Percentiles rank a stretch among this genome's conserved stretches.
Evolutionary conservation across 2,113 vertebrate species (phyloP).

Genomic region (Seriola dumerili): DNA sequence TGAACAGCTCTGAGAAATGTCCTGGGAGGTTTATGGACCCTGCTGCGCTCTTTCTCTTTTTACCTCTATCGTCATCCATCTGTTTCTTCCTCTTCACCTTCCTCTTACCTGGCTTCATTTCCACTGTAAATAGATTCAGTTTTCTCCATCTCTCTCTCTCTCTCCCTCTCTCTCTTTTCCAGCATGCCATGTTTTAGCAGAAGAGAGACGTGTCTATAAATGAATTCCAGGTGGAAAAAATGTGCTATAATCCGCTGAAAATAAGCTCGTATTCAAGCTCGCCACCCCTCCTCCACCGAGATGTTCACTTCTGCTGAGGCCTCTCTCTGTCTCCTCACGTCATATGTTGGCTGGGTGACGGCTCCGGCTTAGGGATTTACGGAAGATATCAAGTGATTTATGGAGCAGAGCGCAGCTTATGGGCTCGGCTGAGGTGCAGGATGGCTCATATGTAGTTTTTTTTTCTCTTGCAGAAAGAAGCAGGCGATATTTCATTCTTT

Average conservation of each 20-base stretch:
- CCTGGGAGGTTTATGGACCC: too few relatives aligned
- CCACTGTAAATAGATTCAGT: conserved; percentile 16
- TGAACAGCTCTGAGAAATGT: too few relatives aligned
- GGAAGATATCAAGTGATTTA: conserved; percentile 39
- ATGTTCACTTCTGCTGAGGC: background rate
- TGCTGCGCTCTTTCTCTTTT: background rate
- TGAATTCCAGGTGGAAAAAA: conserved; percentile 61
- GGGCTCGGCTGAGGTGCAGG: conserved; percentile 10
- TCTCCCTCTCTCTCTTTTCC: background rate
- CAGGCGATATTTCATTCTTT: background rate
- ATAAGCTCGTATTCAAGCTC: conserved; percentile 22
- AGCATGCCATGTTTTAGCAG: conserved; percentile 24
- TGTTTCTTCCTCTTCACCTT: background rate
- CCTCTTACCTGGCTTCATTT: conserved; percentile 27
- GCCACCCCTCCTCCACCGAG: background rate
- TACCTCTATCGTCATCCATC: conserved; percentile 26
- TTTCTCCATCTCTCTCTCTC: conserved; percentile 18
- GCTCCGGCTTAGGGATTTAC: conserved; percentile 48
- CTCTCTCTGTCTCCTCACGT: conserved; percentile 12
- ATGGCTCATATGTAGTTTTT: background rate
- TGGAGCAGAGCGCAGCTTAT: background rate
- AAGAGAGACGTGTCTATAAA: conserved; percentile 30
- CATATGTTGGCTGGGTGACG: conserved; percentile 30
- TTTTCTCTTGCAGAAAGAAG: background rate
- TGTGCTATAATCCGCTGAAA: conserved; percentile 37